A percentile compares a stretch with the other conserved stretches of the same genome.
These are phyloP conservation scores for Romanomermis culicivorax DNA, from an alignment of 2,888 invertebrate species.

Conservation along the genomic window DNA sequence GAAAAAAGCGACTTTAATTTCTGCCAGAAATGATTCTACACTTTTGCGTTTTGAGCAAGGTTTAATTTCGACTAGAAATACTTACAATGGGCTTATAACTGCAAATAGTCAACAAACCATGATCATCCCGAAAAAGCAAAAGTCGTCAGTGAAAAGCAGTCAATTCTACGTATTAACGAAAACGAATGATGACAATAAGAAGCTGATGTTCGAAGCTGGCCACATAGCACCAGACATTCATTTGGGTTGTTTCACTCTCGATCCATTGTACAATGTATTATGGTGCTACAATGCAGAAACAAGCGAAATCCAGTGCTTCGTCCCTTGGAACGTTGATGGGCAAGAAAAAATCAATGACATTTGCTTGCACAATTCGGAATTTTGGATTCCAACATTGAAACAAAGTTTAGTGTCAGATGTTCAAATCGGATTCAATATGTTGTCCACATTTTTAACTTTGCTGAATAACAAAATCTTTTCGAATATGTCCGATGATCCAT, in stretches of 20 bases:
- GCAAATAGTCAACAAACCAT: background rate
- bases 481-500: background rate
- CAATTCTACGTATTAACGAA: background rate
- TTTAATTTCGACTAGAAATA: slow-evolving; percentile 17
- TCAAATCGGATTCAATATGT: slow-evolving; percentile 16
- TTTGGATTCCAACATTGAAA: slow-evolving; percentile 15
- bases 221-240: background rate
- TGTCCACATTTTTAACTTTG: slow-evolving; percentile 15
- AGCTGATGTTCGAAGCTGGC: background rate
- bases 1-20: slow-evolving; percentile 23
- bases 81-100: slow-evolving; percentile 13
- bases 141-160: background rate
- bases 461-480: background rate
- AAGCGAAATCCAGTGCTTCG: slow-evolving; percentile 14
- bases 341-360: background rate
- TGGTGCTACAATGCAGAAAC: slow-evolving; percentile 50
- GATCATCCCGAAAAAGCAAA: background rate
- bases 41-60: slow-evolving; percentile 36
- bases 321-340: background rate
- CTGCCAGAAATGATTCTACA: slow-evolving; percentile 86
- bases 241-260: slow-evolving; percentile 35
- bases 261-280: slow-evolving; percentile 72
- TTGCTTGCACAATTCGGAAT: slow-evolving; percentile 15
- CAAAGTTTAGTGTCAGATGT: slow-evolving; percentile 11
- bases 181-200: background rate